phyloP scores from a whole-genome alignment of 2,113 vertebrate genomes.

The Ornithorhynchus anatinus region DNA sequence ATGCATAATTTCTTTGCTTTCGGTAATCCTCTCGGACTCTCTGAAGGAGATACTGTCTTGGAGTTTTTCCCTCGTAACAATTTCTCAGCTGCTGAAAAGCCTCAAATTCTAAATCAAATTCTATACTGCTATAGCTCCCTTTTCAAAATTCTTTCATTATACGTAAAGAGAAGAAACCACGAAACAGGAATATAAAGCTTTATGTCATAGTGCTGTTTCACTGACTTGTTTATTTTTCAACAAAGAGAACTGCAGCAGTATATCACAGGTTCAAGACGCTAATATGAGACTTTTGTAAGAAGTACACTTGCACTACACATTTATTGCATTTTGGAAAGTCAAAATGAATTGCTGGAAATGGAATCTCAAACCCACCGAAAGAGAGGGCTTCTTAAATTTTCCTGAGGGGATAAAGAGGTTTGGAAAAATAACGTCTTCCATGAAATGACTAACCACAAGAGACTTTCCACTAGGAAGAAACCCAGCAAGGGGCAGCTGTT shows the following conservation, averaged over 20 bases:
- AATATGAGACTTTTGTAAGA: slow-evolving; percentile 3
- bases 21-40: too few species aligned
- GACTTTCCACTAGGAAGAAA: neutral
- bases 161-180: slow-evolving; percentile 27
- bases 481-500: neutral
- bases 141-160: slow-evolving; percentile 12
- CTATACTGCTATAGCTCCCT: neutral
- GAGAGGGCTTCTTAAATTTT: neutral
- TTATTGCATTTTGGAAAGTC: neutral
- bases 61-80: slow-evolving; percentile 27
- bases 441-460: slow-evolving; percentile 4
- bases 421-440: too few species aligned
- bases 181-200: slow-evolving; percentile 17
- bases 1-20: too few species aligned
- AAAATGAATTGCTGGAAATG: neutral
- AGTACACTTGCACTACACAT: neutral
- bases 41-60: too few species aligned
- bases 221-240: slow-evolving; percentile 23
- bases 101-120: slow-evolving; percentile 15
- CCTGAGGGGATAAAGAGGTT: neutral
- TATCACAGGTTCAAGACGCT: slow-evolving; percentile 12
- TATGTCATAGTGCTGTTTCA: neutral
- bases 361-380: neutral
- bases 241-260: slow-evolving; percentile 13
- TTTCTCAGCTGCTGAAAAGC: neutral